A percentile compares a stretch with the other conserved stretches of the same genome.
These are phyloP conservation scores for Trichonephila clavata DNA, from an alignment of 1,140 invertebrate species.

Conservation along the genomic window DNA sequence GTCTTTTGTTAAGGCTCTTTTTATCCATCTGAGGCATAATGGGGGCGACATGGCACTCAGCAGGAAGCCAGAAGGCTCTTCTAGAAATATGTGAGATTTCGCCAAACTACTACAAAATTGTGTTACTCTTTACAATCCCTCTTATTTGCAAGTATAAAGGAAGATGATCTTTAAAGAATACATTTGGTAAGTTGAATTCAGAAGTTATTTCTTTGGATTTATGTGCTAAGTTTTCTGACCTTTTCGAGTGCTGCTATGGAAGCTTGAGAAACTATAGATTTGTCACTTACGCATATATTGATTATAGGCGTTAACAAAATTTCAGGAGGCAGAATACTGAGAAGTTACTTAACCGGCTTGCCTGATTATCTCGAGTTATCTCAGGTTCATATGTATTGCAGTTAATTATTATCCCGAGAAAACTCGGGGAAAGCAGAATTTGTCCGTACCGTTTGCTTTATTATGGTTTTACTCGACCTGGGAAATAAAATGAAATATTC, in stretches of 20 bases:
- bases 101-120: neutral
- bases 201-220: neutral
- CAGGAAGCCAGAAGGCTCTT: neutral
- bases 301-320: too few relatives aligned
- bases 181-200: neutral
- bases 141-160: conserved; percentile 26
- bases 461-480: too few relatives aligned
- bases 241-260: neutral
- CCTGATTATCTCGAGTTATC: too few relatives aligned
- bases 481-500: too few relatives aligned
- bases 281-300: too few relatives aligned
- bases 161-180: neutral
- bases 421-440: too few relatives aligned
- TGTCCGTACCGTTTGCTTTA: too few relatives aligned
- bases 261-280: neutral
- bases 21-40: neutral
- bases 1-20: conserved; percentile 34
- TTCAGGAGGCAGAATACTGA: too few relatives aligned
- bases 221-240: neutral
- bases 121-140: neutral
- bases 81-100: neutral
- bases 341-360: too few relatives aligned
- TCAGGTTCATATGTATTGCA: too few relatives aligned
- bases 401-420: too few relatives aligned
- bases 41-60: neutral